phyloP scores from a whole-genome alignment of 2,888 invertebrate genomes.

The Caenorhabditis parvicauda region DNA sequence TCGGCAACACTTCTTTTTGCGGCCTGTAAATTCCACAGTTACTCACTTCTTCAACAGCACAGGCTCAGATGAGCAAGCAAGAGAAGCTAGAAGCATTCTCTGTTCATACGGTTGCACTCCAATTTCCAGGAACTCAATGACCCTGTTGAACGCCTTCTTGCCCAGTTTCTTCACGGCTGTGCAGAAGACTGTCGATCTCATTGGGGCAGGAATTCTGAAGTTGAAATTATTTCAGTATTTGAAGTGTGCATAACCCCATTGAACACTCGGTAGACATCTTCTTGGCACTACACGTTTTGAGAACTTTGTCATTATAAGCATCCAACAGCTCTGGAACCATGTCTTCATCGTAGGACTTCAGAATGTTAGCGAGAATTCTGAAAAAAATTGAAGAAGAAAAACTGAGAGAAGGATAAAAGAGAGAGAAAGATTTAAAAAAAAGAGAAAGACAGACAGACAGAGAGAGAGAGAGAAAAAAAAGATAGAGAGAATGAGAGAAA shows the following conservation, averaged over 20 bases:
- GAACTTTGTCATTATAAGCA: too few relatives aligned
- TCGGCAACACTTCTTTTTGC: too few relatives aligned
- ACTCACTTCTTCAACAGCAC: constrained; percentile 48
- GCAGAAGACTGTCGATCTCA: constrained; percentile 51
- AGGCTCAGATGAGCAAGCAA: constrained; percentile 50
- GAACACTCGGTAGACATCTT: too few relatives aligned
- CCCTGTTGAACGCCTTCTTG: constrained; percentile 40
- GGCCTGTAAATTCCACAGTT: too few relatives aligned
- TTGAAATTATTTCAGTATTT: too few relatives aligned
- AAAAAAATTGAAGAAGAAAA: background rate
- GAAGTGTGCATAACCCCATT: too few relatives aligned
- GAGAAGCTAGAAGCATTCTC: constrained; percentile 41
- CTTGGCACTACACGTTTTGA: too few relatives aligned
- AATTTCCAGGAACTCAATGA: constrained; percentile 31
- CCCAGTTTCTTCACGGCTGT: constrained; percentile 49
- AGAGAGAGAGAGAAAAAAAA: background rate
- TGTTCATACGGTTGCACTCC: constrained; percentile 49
- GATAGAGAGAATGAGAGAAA: background rate
- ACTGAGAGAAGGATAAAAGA: too few relatives aligned
- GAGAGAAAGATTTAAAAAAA: too few relatives aligned
- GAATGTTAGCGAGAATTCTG: constrained; percentile 28
- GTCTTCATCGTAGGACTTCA: too few relatives aligned
- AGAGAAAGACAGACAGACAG: too few relatives aligned
- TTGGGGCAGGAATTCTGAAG: constrained; percentile 50
- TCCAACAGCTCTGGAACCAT: too few relatives aligned